phyloP scores from a whole-genome alignment of 1,140 invertebrate genomes.

The Drosophila carrolli region DNA sequence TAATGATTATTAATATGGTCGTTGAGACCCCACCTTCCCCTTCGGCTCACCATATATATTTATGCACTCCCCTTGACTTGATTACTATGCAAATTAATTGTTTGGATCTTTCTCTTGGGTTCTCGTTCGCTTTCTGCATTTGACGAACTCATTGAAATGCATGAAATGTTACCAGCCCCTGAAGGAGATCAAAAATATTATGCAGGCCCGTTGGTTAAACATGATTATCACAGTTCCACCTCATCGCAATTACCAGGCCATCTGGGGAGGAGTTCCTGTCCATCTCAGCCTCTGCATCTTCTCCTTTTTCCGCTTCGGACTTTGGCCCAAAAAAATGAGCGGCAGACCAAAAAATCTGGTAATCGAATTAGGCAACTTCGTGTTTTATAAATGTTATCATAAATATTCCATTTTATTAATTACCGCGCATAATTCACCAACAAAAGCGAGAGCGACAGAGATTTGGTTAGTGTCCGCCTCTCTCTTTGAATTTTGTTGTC shows the following conservation, averaged over 20 bases:
- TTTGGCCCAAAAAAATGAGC: slow-evolving; percentile 23
- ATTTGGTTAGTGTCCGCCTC: slow-evolving; percentile 29
- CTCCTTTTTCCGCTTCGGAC: background rate
- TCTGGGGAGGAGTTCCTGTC: slow-evolving; percentile 21
- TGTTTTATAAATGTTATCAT: slow-evolving; percentile 83
- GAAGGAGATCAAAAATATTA: slow-evolving; percentile 5
- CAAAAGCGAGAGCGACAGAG: slow-evolving; percentile 19
- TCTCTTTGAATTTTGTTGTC: slow-evolving; percentile 11
- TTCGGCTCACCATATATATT: background rate
- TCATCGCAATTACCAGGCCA: slow-evolving; percentile 70
- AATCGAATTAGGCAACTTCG: slow-evolving; percentile 82
- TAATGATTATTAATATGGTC: slow-evolving; percentile 83
- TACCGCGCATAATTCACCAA: slow-evolving; percentile 78
- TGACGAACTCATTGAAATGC: slow-evolving; percentile 82
- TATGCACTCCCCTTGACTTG: slow-evolving; percentile 31
- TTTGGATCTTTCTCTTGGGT: slow-evolving; percentile 31
- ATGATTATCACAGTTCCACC: slow-evolving; percentile 83
- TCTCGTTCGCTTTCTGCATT: slow-evolving; percentile 45
- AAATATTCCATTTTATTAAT: slow-evolving; percentile 83
- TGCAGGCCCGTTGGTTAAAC: slow-evolving; percentile 58
- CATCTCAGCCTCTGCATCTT: background rate
- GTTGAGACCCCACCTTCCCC: slow-evolving; percentile 33
- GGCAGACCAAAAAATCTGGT: slow-evolving; percentile 60
- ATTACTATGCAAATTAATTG: slow-evolving; percentile 83
- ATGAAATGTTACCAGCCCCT: slow-evolving; percentile 49